phyloP scores from a whole-genome alignment of 2,797 vertebrate genomes.

The Peromyscus eremicus region DNA sequence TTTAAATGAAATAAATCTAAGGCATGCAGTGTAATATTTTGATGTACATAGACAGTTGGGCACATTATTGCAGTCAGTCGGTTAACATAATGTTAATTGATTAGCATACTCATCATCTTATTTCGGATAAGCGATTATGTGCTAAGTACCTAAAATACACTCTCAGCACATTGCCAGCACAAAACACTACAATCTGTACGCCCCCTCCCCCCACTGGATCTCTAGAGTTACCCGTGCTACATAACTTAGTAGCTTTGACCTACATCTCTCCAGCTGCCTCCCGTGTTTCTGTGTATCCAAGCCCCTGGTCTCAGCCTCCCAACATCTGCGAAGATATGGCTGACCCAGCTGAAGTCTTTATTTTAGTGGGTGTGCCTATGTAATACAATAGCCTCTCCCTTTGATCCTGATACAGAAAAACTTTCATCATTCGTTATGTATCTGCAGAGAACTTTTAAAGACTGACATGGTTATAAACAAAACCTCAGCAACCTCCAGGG shows the following conservation, averaged over 20 bases:
- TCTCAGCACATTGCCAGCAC: background rate
- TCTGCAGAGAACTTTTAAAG: background rate
- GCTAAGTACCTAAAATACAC: background rate
- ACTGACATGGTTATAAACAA: background rate
- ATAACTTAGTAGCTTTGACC: background rate
- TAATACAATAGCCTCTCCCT: background rate
- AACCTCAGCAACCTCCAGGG: constrained; percentile 1
- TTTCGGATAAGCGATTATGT: background rate
- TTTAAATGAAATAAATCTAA: background rate
- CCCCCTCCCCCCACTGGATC: background rate
- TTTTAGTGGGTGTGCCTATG: background rate
- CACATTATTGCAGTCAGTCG: background rate
- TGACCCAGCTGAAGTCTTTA: background rate
- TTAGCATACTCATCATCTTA: background rate
- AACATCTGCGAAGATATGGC: no score
- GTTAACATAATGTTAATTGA: background rate
- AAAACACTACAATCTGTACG: background rate
- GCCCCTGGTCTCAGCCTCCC: background rate
- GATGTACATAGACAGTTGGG: background rate
- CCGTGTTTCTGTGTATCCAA: background rate
- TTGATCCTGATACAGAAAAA: background rate
- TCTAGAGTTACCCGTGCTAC: background rate
- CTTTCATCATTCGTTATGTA: background rate
- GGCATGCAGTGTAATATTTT: no score
- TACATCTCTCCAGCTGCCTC: background rate